Conservation (phyloP, 2,888 invertebrate genomes). For the Lepidocyrtoides sp. region DNA sequence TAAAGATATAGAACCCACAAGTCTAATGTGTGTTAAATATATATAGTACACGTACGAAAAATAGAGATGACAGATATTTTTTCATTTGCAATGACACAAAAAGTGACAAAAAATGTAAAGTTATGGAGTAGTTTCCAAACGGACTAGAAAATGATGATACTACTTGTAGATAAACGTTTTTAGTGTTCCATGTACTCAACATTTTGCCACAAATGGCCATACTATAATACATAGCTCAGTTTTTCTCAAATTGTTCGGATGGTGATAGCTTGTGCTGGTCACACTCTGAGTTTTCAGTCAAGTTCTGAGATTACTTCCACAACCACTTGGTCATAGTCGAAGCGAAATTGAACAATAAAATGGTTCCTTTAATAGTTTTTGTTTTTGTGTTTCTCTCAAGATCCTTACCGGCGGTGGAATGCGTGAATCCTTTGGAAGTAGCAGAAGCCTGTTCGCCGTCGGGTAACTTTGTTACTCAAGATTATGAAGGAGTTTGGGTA, state of each 20-base stretch:
- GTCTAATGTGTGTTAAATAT: neutral
- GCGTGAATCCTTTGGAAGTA: conserved; percentile 40
- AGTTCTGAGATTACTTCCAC: conserved; percentile 5
- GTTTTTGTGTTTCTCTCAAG: conserved; percentile 8
- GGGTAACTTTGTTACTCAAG: conserved; percentile 62
- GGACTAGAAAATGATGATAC: neutral
- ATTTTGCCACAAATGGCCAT: neutral
- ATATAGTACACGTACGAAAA: neutral
- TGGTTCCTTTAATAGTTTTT: neutral
- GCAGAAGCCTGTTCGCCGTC: conserved; percentile 48
- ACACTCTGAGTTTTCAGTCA: neutral
- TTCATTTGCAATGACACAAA: neutral
- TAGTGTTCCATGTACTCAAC: neutral
- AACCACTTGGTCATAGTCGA: conserved; percentile 5
- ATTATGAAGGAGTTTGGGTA: conserved; percentile 66
- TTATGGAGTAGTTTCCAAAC: conserved; percentile 23
- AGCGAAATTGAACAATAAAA: conserved; percentile 19
- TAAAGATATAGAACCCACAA: neutral
- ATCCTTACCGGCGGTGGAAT: neutral
- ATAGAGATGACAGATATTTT: neutral
- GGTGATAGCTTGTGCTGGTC: neutral
- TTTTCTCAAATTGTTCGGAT: conserved; percentile 1
- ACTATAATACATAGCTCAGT: neutral
- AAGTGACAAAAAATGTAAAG: neutral
- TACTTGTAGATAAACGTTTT: neutral